Evolutionary conservation across 2,888 invertebrate genomes (phyloP).

Genomic region (Aspidiotus destructor): DNA sequence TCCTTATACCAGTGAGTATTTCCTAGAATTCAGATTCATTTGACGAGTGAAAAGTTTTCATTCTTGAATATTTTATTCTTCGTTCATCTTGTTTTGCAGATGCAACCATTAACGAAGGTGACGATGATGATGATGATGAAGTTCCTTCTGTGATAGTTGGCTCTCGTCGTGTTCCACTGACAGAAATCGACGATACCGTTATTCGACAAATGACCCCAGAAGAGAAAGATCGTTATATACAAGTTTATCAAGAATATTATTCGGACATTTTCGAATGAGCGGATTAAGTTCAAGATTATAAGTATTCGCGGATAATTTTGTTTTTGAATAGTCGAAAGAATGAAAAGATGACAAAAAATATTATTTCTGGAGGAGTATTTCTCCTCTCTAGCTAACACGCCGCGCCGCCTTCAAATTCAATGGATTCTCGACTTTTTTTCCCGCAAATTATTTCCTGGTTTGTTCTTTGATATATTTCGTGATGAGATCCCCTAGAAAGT

Average conservation of each 20-base stretch:
- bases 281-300: not conserved
- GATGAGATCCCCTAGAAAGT: too few relatives aligned
- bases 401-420: too few relatives aligned
- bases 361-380: too few relatives aligned
- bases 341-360: too few relatives aligned
- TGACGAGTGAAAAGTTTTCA: not conserved
- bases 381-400: too few relatives aligned
- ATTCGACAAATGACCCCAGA: slow-evolving; percentile 68
- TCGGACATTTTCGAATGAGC: slow-evolving; percentile 77
- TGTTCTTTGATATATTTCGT: too few relatives aligned
- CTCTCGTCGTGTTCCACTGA: slow-evolving; percentile 65
- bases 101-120: slow-evolving; percentile 57
- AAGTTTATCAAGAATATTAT: slow-evolving; percentile 86
- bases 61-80: not conserved
- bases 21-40: too few relatives aligned
- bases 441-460: too few relatives aligned
- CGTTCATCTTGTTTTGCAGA: slow-evolving; percentile 33
- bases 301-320: too few relatives aligned
- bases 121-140: slow-evolving; percentile 66
- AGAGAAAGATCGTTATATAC: slow-evolving; percentile 89
- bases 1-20: slow-evolving; percentile 10
- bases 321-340: too few relatives aligned
- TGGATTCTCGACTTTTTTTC: too few relatives aligned
- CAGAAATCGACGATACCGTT: slow-evolving; percentile 74
- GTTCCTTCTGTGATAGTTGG: slow-evolving; percentile 76